Conservation (phyloP, 2,888 invertebrate species). For the Pterostichus madidus region DNA sequence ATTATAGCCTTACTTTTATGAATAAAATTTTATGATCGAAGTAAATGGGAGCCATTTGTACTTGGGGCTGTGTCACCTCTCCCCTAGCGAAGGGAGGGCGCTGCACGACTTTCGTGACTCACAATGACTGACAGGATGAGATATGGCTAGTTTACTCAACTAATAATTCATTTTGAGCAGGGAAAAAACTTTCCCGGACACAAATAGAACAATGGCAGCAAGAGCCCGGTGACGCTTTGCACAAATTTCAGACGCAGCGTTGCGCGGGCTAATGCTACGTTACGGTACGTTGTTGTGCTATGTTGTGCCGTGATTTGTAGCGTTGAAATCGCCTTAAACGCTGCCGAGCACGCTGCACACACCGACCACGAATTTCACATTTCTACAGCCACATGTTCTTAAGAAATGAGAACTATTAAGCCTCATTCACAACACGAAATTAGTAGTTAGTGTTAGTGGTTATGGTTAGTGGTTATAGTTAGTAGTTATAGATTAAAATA, state of each 20-base stretch:
- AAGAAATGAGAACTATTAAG: too few relatives aligned
- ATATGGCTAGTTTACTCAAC: constrained; percentile 77
- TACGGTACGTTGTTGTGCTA: constrained; percentile 17
- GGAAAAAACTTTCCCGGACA: constrained; percentile 72
- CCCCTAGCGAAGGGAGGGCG: constrained; percentile 34
- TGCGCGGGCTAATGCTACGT: constrained; percentile 13
- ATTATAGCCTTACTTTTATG: constrained; percentile 65
- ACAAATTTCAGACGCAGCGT: neutral
- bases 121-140: constrained; percentile 77
- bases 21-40: constrained; percentile 66
- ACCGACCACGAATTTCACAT: too few relatives aligned
- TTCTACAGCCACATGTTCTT: too few relatives aligned
- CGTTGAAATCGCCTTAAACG: constrained; percentile 4
- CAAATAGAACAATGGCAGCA: constrained; percentile 76
- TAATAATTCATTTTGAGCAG: constrained; percentile 77
- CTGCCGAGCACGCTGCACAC: neutral
- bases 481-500: too few relatives aligned
- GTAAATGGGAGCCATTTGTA: constrained; percentile 65
- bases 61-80: constrained; percentile 7
- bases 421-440: too few relatives aligned
- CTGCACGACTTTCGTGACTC: constrained; percentile 72
- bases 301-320: constrained; percentile 19
- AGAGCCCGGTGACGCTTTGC: constrained; percentile 62
- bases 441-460: too few relatives aligned
- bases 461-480: too few relatives aligned